Evolutionary conservation across 2,888 invertebrate species (phyloP), one percentile per base, ranked within the genome.

Genomic region (Drosophila eohydei): DNA sequence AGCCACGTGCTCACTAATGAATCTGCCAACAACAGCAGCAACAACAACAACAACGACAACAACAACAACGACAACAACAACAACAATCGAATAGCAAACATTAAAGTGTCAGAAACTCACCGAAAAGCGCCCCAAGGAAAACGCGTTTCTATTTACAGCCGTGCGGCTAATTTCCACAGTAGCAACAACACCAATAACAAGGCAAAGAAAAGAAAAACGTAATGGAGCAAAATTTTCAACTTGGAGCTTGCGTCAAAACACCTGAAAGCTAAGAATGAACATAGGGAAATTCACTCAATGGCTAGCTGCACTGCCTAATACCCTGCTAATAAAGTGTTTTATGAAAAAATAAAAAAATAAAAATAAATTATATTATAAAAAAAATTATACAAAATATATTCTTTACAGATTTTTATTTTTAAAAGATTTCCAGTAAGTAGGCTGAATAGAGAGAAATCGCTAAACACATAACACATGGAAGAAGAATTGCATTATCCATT

Each of bases 111-210:
- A 78, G 60, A 85, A 61, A 77, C 44, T 43, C 44, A 54, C 54
- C 40, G 46, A 56, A 75, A 85, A 77, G 52, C 51, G 54, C 83
- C 74, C 59, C 46, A 64, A 71, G 85, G 66, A 66, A 80, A 74
- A 72, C 83, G 80, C 85, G 74, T 69, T 82, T 65, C 80, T 71
- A 58, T 77, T 76, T 65, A 67, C 70, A 73, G 70, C 73, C 48
- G 61, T 76, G 83, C 80, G 67, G 88, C 83, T 83, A 83, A 83
- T 83, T 88, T 82, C 56, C 67, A 56, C 65, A 40, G 40, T n/a
- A 54, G 28, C 26, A 52, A 28, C 38, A 36, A 21, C 36, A 59
- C 55, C 66, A 54, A 34, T 60, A 74, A 58, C 58, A 70, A 74
- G 38, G 38, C 21, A 26, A 54, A 57, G 64, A 58, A 32, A 65